Evolutionary conservation across 2,797 vertebrate genomes (phyloP).

Genomic region (Odontamblyopus rebecca): DNA sequence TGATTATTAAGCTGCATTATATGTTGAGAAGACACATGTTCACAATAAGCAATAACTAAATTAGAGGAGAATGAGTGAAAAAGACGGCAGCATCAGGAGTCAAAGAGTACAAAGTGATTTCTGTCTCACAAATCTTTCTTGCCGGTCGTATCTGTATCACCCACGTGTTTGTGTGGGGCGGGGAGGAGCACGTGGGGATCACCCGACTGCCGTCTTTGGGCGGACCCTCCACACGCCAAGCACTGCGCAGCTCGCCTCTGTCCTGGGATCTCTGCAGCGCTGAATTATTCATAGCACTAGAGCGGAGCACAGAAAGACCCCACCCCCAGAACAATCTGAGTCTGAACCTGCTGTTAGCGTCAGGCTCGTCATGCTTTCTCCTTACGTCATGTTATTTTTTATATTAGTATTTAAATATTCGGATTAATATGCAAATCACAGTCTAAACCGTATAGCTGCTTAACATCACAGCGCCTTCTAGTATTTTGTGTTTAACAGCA

Average conservation of each 20-base stretch:
- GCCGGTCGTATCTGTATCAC: neutral
- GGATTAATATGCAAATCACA: neutral
- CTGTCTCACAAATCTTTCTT: conserved; percentile 1
- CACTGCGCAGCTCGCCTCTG: conserved; percentile 55
- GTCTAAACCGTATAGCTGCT: too few species aligned
- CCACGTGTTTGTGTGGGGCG: conserved; percentile 34
- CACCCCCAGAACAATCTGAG: conserved; percentile 57
- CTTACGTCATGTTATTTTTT: conserved; percentile 16
- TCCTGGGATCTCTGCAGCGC: conserved; percentile 72
- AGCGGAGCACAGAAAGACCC: conserved; percentile 70
- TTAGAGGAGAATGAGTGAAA: conserved; percentile 2
- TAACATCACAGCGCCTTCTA: too few species aligned
- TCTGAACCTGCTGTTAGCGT: conserved; percentile 40
- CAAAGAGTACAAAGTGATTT: neutral
- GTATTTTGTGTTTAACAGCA: neutral
- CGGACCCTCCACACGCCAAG: conserved; percentile 24
- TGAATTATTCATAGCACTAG: conserved; percentile 80
- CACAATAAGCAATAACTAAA: too few species aligned
- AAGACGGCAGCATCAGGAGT: neutral
- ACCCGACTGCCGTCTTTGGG: conserved; percentile 27
- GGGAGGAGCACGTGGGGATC: conserved; percentile 54
- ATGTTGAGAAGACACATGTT: neutral
- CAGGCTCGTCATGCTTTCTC: conserved; percentile 33
- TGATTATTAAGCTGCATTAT: neutral
- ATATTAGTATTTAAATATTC: neutral